phyloP scores from a whole-genome alignment of 2,888 invertebrate genomes.

The Brenthis hecate region DNA sequence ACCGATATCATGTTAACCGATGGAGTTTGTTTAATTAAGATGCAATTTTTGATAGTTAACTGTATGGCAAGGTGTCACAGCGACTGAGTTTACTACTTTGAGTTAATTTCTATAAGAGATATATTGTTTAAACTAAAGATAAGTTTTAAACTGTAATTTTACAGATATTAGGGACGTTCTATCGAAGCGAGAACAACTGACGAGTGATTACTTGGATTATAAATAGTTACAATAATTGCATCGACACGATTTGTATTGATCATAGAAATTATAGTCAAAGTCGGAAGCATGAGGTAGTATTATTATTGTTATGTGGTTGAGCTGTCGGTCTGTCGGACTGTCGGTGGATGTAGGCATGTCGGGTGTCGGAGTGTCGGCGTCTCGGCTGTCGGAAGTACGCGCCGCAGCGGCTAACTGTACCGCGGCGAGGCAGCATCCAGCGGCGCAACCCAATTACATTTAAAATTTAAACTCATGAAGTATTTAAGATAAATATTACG shows the following conservation, averaged over 20 bases:
- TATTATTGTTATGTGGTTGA: neutral
- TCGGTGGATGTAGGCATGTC: neutral
- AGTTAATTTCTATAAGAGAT: too few species aligned
- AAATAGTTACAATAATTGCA: too few species aligned
- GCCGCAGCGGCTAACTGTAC: conserved; percentile 6
- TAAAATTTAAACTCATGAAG: neutral
- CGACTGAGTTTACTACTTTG: too few species aligned
- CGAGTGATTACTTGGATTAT: too few species aligned
- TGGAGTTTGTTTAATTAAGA: too few species aligned
- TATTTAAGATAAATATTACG: neutral
- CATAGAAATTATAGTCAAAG: neutral
- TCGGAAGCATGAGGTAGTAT: neutral
- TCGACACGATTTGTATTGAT: too few species aligned
- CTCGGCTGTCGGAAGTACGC: conserved; percentile 15
- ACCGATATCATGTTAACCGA: neutral
- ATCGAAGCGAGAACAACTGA: too few species aligned
- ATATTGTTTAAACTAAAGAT: too few species aligned
- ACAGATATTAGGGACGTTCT: too few species aligned
- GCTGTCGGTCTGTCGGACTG: neutral
- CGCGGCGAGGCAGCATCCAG: conserved; percentile 6
- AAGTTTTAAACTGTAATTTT: too few species aligned
- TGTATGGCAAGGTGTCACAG: too few species aligned
- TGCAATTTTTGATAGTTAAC: too few species aligned
- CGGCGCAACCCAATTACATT: conserved; percentile 8
- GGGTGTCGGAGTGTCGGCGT: conserved; percentile 7